A percentile compares a stretch with the other conserved stretches of the same genome.
phyloP scores from a whole-genome alignment of 2,113 vertebrate genomes.

The Leucosticte australis region DNA sequence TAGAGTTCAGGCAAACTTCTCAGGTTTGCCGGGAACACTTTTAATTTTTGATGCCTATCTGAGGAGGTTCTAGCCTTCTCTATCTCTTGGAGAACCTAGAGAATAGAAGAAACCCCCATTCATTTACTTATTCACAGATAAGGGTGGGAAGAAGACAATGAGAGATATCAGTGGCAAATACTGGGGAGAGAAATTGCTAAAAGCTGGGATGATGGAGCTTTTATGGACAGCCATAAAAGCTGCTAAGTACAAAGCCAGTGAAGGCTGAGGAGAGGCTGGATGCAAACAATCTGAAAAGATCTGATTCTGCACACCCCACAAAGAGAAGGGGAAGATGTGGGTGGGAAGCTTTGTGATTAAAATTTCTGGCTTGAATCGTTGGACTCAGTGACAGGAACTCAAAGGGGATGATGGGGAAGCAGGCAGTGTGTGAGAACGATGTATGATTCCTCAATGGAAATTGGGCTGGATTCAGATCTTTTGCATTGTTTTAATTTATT shows the following conservation, averaged over 20 bases:
- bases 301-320: neutral
- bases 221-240: neutral
- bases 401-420: neutral
- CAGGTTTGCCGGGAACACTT: neutral
- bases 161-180: neutral
- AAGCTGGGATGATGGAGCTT: neutral
- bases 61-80: neutral
- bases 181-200: neutral
- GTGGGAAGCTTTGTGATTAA: neutral
- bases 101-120: neutral
- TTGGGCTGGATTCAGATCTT: neutral
- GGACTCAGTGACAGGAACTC: neutral
- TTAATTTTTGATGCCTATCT: neutral
- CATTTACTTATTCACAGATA: neutral
- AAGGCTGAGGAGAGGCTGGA: neutral
- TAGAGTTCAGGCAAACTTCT: neutral
- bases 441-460: neutral
- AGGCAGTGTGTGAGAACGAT: neutral
- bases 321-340: neutral
- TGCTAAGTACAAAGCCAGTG: neutral
- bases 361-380: neutral
- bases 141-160: neutral
- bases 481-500: neutral
- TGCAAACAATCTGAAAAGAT: neutral
- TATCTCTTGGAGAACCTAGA: neutral